A percentile compares a stretch with the other conserved stretches of the same genome.
Evolutionary conservation across 2,113 vertebrate species (phyloP).

Genomic region (Entomyzon cyanotis): DNA sequence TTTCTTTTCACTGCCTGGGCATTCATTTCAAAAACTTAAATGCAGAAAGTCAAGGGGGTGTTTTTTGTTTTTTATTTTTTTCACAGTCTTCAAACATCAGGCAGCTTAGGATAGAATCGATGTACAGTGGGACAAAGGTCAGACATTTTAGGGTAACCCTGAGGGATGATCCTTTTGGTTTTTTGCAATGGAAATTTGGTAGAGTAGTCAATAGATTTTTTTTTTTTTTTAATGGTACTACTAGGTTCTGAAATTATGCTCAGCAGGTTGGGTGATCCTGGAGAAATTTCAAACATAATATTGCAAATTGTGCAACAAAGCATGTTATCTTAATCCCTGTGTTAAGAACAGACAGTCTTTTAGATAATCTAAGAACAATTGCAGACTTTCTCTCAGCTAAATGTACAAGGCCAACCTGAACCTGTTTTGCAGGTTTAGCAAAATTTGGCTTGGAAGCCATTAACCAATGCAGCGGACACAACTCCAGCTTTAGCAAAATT

Average conservation of each 20-base stretch:
- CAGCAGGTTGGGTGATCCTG: not conserved
- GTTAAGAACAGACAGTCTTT: not conserved
- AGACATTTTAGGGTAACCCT: not conserved
- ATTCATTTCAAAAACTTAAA: not conserved
- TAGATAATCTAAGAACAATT: not conserved
- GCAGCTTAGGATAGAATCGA: not conserved
- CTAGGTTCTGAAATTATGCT: constrained; percentile 20
- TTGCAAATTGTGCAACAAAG: not conserved
- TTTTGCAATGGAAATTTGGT: not conserved
- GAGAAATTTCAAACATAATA: not conserved
- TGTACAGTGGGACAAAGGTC: not conserved
- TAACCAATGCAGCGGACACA: not conserved
- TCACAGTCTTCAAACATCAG: not conserved
- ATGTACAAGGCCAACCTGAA: rapidly evolving
- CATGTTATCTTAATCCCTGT: not conserved
- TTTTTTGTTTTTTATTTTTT: not conserved
- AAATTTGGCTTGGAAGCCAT: not conserved
- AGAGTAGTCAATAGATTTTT: not conserved
- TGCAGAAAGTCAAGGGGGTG: not conserved
- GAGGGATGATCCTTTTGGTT: not conserved
- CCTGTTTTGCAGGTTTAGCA: not conserved
- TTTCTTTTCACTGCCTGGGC: not conserved
- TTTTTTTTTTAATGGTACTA: not conserved
- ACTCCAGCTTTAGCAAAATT: not conserved
- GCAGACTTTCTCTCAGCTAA: not conserved